These are phyloP conservation scores for Catalaphyllia jardinei DNA, from an alignment of 64 coral and sea anemone genomes.

Conservation along the genomic window DNA sequence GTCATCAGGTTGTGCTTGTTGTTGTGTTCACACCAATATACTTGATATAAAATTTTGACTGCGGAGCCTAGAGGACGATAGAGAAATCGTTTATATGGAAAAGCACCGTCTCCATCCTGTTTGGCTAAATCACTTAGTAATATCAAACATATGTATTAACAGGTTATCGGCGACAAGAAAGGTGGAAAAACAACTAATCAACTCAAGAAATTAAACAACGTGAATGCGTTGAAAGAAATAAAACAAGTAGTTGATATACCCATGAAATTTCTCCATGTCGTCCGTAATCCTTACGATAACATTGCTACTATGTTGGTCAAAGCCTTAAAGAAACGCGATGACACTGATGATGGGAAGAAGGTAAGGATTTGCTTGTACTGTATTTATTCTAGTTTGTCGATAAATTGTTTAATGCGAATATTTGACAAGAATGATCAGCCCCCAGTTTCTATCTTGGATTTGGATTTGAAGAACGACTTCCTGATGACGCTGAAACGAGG, in stretches of 20 bases:
- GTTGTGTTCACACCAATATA: no score
- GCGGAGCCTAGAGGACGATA: no score
- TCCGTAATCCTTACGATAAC: slow-evolving; percentile 95
- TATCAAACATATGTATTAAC: neutral
- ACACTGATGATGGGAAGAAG: slow-evolving; percentile 18
- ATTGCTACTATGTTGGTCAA: slow-evolving; percentile 95
- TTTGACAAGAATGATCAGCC: no score
- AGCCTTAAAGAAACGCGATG: slow-evolving; percentile 38
- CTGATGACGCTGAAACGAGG: no score
- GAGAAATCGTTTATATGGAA: no score
- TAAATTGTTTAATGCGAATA: no score
- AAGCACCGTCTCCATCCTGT: no score
- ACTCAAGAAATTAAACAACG: slow-evolving; percentile 50
- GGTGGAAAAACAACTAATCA: slow-evolving; percentile 75
- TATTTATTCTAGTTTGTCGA: neutral
- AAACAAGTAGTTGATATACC: slow-evolving; percentile 50
- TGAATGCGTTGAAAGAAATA: slow-evolving; percentile 38
- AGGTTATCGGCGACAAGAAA: slow-evolving; percentile 97
- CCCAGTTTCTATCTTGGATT: no score
- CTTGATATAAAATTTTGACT: no score
- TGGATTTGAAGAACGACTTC: no score
- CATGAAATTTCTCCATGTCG: slow-evolving; percentile 83
- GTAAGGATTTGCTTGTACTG: neutral
- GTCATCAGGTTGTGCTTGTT: no score
- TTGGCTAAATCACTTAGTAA: no score